These are phyloP conservation scores for Bettongia penicillata DNA, from an alignment of 2,113 vertebrate genomes.

Conservation along the genomic window DNA sequence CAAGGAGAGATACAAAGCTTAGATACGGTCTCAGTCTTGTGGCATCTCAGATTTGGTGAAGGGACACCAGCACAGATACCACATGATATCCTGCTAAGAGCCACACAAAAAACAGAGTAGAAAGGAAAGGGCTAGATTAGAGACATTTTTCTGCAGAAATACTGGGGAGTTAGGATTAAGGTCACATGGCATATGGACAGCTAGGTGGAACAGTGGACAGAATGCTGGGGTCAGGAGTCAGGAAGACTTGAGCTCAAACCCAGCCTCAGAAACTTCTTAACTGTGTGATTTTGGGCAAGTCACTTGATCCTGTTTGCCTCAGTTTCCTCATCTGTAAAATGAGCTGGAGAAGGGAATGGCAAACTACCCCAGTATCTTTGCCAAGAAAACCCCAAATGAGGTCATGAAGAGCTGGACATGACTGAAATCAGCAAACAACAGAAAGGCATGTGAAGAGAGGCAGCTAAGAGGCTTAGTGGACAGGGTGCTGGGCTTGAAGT, in stretches of 20 bases:
- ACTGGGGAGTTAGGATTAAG: neutral
- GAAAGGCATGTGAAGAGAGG: neutral
- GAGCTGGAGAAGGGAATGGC: neutral
- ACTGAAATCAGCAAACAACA: neutral
- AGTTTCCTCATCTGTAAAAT: neutral
- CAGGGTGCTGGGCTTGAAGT: neutral
- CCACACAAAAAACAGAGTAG: neutral
- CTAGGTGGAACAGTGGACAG: neutral
- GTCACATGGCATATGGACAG: neutral
- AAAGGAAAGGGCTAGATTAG: neutral
- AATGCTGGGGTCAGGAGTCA: neutral
- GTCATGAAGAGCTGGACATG: too few relatives aligned
- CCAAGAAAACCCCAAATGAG: too few relatives aligned
- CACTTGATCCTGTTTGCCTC: neutral
- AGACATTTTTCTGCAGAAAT: neutral
- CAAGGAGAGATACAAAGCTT: neutral
- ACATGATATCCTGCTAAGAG: neutral
- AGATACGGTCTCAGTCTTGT: neutral
- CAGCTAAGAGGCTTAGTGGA: neutral
- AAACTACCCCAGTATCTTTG: neutral
- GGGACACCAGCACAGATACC: neutral
- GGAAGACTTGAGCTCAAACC: neutral
- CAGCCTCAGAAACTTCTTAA: neutral
- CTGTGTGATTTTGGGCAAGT: neutral
- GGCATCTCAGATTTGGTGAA: neutral